phyloP scores from a whole-genome alignment of 23 tunicate species.

The Phallusia fumigata region DNA sequence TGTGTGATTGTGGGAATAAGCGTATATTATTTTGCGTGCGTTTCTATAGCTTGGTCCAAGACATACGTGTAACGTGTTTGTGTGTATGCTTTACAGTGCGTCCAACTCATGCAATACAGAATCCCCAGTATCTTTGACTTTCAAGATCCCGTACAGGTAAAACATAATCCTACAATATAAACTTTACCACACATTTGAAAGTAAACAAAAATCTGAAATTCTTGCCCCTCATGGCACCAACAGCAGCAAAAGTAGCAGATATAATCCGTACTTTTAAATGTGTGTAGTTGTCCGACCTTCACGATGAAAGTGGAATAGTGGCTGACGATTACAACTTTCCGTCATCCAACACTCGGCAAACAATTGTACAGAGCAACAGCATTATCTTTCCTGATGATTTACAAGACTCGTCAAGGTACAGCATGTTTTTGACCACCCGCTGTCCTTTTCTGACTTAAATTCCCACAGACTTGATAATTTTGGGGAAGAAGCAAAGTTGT shows the following conservation, averaged over 20 bases:
- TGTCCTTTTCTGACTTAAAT: too few species aligned
- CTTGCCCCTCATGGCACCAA: too few species aligned
- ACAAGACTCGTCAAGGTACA: background rate
- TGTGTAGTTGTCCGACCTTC: background rate
- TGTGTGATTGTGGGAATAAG: too few species aligned
- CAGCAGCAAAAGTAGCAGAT: too few species aligned
- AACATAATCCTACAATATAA: background rate
- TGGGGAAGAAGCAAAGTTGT: too few species aligned
- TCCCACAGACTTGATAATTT: too few species aligned
- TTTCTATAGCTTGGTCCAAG: too few species aligned
- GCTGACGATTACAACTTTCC: conserved; percentile 15
- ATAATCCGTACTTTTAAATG: background rate
- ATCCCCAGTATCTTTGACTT: conserved; percentile 68
- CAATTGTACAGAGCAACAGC: conserved; percentile 73
- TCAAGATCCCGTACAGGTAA: conserved; percentile 28
- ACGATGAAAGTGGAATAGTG: conserved; percentile 22
- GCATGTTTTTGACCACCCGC: too few species aligned
- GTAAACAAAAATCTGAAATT: too few species aligned
- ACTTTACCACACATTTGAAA: background rate
- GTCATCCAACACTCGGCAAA: conserved; percentile 18
- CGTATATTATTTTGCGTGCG: too few species aligned
- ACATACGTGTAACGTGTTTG: background rate
- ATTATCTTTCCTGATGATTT: conserved; percentile 34
- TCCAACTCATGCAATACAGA: conserved; percentile 62
- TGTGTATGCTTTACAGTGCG: conserved; percentile 36